Percentiles rank a stretch among this genome's conserved stretches.
Evolutionary conservation across 2,113 vertebrate species (phyloP).

Genomic region (Paradoxurus hermaphroditus): DNA sequence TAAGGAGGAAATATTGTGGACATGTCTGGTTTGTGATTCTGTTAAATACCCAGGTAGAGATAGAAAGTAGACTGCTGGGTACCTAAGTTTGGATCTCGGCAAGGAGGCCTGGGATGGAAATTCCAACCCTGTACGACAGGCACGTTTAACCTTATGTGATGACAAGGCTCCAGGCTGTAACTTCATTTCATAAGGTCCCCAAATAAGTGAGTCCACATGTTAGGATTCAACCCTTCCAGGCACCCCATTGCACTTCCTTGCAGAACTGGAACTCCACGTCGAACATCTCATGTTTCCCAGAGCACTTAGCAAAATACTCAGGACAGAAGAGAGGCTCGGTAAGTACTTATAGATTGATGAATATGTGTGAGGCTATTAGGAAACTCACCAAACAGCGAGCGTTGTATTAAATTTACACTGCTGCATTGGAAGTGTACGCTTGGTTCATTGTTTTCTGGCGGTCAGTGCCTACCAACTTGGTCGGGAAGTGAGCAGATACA

Average conservation of each 20-base stretch:
- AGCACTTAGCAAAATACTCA: neutral
- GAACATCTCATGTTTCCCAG: neutral
- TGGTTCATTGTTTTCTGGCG: conserved; percentile 21
- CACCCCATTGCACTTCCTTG: neutral
- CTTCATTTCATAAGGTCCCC: neutral
- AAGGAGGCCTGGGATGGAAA: neutral
- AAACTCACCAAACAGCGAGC: conserved; percentile 13
- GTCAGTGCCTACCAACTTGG: neutral
- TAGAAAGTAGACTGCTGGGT: neutral
- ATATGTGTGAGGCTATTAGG: neutral
- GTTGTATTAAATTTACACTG: neutral
- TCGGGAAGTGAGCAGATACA: neutral
- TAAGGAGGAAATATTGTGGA: neutral
- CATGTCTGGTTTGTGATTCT: neutral
- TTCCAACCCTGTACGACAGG: neutral
- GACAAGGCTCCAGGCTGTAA: neutral
- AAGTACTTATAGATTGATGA: neutral
- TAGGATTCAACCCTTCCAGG: neutral
- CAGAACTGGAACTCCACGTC: neutral
- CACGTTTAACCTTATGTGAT: neutral
- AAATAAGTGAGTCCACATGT: neutral
- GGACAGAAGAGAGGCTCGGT: neutral
- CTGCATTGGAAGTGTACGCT: neutral
- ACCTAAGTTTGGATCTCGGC: neutral
- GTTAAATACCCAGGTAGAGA: neutral